A percentile compares a stretch with the other conserved stretches of the same genome.
These are phyloP conservation scores for Caenorhabditis brenneri DNA, from an alignment of 1,140 invertebrate species.

Conservation along the genomic window DNA sequence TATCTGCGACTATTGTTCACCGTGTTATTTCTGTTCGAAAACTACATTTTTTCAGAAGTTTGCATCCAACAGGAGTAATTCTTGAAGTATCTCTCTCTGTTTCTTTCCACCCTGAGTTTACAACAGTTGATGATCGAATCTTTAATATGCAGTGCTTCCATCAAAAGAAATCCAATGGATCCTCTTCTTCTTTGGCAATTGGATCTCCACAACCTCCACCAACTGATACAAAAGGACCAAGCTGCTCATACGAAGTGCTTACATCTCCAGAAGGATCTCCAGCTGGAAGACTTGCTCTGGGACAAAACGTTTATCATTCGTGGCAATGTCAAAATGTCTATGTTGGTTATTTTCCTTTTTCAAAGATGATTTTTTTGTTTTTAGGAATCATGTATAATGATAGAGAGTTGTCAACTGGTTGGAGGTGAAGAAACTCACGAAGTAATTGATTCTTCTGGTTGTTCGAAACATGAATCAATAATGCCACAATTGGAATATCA, in stretches of 20 bases:
- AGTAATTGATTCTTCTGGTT: conserved; percentile 33
- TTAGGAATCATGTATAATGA: conserved; percentile 42
- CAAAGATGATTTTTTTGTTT: not conserved
- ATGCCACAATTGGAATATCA: conserved; percentile 42
- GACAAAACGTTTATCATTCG: conserved; percentile 44
- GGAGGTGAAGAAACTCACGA: conserved; percentile 31
- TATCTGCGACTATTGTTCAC: no score
- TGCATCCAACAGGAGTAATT: conserved; percentile 34
- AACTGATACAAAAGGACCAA: conserved; percentile 18
- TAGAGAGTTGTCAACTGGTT: conserved; percentile 27
- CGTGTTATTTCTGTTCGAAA: no score
- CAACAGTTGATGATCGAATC: conserved; percentile 44
- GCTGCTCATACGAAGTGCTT: conserved; percentile 34
- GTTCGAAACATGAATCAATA: conserved; percentile 35
- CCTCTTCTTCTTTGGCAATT: conserved; percentile 10
- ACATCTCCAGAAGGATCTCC: not conserved
- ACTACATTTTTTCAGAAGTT: conserved; percentile 32
- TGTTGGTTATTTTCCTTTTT: conserved; percentile 2
- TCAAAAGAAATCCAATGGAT: conserved; percentile 33
- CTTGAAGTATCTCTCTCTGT: conserved; percentile 44
- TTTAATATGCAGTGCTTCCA: conserved; percentile 49
- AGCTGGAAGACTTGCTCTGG: conserved; percentile 34
- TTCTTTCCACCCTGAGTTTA: conserved; percentile 51
- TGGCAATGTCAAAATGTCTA: conserved; percentile 45
- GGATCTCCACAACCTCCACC: conserved; percentile 26